phyloP scores from a whole-genome alignment of 2,888 invertebrate species.

The Actias luna region DNA sequence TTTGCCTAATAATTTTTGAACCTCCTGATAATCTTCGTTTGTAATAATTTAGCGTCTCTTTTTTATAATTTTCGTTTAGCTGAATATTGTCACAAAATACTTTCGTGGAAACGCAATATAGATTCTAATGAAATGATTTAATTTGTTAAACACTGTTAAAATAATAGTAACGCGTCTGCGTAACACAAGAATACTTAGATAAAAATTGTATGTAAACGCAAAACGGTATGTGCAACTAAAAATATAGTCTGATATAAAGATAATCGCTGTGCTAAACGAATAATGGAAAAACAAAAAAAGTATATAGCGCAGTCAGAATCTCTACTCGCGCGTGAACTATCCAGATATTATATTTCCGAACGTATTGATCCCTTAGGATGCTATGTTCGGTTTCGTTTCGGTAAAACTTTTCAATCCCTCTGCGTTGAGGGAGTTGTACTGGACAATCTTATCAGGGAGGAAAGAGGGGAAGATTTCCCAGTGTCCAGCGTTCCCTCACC shows the following conservation, averaged over 20 bases:
- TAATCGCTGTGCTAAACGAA: constrained; percentile 43
- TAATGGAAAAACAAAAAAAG: constrained; percentile 49
- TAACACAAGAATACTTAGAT: too few species aligned
- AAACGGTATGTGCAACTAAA: background rate
- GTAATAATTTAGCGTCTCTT: background rate
- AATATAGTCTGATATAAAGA: background rate
- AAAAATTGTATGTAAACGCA: too few species aligned
- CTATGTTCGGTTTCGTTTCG: constrained; percentile 75
- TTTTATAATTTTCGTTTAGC: background rate
- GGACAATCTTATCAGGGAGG: constrained; percentile 79
- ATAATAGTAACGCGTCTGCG: too few species aligned
- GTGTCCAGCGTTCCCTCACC: constrained; percentile 75
- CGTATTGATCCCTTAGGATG: constrained; percentile 77
- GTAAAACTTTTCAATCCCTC: constrained; percentile 79
- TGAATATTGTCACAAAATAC: background rate
- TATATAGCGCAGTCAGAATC: constrained; percentile 49
- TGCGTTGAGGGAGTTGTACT: constrained; percentile 79
- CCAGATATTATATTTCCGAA: constrained; percentile 76
- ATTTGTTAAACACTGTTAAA: too few species aligned
- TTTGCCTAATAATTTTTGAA: background rate
- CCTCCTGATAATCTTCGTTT: background rate
- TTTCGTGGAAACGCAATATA: background rate
- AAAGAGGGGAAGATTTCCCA: constrained; percentile 73
- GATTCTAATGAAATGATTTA: too few species aligned
- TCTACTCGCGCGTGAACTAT: constrained; percentile 63